Percentiles rank a stretch among this genome's conserved stretches.
phyloP scores from a whole-genome alignment of 2,888 invertebrate species.

The Scaeva pyrastri region DNA sequence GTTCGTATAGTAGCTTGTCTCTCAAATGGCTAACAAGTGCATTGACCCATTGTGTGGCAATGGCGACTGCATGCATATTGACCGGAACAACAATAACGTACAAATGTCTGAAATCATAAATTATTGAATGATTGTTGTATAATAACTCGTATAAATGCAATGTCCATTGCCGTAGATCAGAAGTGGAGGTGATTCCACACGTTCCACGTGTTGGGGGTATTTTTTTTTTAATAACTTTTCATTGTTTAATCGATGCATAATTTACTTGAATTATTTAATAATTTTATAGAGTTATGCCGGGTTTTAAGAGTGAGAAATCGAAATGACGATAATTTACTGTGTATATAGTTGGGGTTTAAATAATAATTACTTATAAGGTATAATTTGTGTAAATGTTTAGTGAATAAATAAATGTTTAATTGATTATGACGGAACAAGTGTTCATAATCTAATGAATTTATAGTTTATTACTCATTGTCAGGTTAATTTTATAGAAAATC shows the following conservation, averaged over 20 bases:
- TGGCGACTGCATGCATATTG: conserved; percentile 13
- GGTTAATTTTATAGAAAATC: background rate
- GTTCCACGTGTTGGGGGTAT: conserved; percentile 3
- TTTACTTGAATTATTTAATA: conserved; percentile 38
- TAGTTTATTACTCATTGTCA: background rate
- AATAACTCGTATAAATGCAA: background rate
- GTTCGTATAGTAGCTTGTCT: background rate
- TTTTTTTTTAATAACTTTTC: conserved; percentile 1
- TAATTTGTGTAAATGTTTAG: conserved; percentile 6
- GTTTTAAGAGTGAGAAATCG: background rate
- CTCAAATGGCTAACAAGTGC: conserved; percentile 35
- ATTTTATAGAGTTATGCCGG: conserved; percentile 5
- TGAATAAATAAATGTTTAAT: background rate
- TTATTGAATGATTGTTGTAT: conserved; percentile 44
- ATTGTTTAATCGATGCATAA: background rate
- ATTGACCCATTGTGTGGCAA: conserved; percentile 40
- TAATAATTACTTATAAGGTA: conserved; percentile 8
- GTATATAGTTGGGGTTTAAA: background rate
- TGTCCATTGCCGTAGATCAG: background rate
- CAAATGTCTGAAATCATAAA: conserved; percentile 44
- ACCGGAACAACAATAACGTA: conserved; percentile 30
- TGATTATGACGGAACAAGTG: background rate
- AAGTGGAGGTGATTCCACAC: conserved; percentile 1
- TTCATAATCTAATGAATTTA: too few relatives aligned
- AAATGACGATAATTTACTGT: background rate